A percentile compares a stretch with the other conserved stretches of the same genome.
Evolutionary conservation across 2,113 vertebrate genomes (phyloP).

Genomic region (Rhegmatorhina hoffmannsi): DNA sequence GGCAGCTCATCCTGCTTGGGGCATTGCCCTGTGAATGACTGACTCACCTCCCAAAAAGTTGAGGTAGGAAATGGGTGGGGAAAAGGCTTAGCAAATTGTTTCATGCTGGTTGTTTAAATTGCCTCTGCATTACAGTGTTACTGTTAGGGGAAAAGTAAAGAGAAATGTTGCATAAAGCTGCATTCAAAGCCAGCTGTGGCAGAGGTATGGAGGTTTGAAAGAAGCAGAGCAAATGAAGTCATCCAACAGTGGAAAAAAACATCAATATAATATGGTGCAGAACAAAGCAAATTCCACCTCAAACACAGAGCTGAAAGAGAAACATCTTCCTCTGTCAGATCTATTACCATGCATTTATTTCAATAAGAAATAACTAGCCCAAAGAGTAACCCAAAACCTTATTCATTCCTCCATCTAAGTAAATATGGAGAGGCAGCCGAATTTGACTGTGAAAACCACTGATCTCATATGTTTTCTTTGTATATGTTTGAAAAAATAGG

Average conservation of each 20-base stretch:
- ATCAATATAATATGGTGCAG: conserved; percentile 50
- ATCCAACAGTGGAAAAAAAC: conserved; percentile 11
- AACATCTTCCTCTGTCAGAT: conserved; percentile 61
- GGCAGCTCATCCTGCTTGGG: background rate
- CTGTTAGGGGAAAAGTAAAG: background rate
- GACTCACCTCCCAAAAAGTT: background rate
- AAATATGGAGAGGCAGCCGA: conserved; percentile 46
- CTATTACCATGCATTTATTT: conserved; percentile 49
- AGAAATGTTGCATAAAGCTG: background rate
- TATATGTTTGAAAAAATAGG: background rate
- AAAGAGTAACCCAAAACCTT: conserved; percentile 49
- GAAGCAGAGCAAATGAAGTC: conserved; percentile 56
- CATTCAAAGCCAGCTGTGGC: conserved; percentile 31
- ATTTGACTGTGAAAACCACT: conserved; percentile 50
- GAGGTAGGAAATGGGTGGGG: background rate
- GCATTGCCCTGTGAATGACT: background rate
- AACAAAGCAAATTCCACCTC: conserved; percentile 66
- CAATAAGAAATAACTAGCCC: conserved; percentile 60
- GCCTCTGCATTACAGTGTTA: background rate
- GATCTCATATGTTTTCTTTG: conserved; percentile 57
- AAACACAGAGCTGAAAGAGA: conserved; percentile 40
- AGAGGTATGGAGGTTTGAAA: background rate
- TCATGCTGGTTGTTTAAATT: conserved; percentile 38
- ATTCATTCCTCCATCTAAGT: conserved; percentile 60
- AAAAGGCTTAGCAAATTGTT: conserved; percentile 9